These are phyloP conservation scores for Gadopsis marmoratus DNA, from an alignment of 2,797 vertebrate genomes.

Conservation along the genomic window DNA sequence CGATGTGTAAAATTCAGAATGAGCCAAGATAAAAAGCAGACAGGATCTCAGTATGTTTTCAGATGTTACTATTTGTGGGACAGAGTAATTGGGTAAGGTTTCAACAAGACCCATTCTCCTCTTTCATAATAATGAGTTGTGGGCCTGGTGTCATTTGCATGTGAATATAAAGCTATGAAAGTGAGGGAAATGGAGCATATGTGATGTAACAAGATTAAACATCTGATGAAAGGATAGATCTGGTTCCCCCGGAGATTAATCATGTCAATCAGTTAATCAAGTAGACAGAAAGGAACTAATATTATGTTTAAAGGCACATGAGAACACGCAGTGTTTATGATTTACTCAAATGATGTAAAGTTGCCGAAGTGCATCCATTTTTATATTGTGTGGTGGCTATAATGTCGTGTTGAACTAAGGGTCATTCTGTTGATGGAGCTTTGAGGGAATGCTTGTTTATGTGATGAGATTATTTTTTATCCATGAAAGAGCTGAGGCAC, in stretches of 20 bases:
- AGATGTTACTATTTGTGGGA: constrained; percentile 37
- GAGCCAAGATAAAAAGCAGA: constrained; percentile 47
- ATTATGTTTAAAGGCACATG: neutral
- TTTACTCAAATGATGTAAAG: neutral
- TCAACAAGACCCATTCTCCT: constrained; percentile 48
- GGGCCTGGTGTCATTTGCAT: constrained; percentile 69
- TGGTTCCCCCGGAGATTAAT: constrained; percentile 33
- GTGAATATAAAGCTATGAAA: constrained; percentile 71
- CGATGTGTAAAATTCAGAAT: constrained; percentile 38
- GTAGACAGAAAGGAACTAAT: constrained; percentile 2
- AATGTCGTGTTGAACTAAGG: neutral
- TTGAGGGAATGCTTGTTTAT: constrained; percentile 12
- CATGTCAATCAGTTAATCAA: neutral
- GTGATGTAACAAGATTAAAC: constrained; percentile 58
- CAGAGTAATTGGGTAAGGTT: constrained; percentile 26
- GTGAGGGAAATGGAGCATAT: constrained; percentile 56
- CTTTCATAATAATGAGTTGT: constrained; percentile 48
- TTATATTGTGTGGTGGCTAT: neutral
- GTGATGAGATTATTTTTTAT: constrained; percentile 15
- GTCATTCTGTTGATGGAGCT: constrained; percentile 3
- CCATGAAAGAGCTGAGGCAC: neutral
- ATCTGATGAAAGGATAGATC: constrained; percentile 54
- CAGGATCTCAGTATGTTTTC: constrained; percentile 32
- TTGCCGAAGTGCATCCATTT: constrained; percentile 1
- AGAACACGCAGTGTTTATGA: neutral